Percentiles rank a stretch among this genome's conserved stretches.
These are phyloP conservation scores for Cordilura impudica DNA, from an alignment of 2,888 invertebrate species.

Conservation along the genomic window DNA sequence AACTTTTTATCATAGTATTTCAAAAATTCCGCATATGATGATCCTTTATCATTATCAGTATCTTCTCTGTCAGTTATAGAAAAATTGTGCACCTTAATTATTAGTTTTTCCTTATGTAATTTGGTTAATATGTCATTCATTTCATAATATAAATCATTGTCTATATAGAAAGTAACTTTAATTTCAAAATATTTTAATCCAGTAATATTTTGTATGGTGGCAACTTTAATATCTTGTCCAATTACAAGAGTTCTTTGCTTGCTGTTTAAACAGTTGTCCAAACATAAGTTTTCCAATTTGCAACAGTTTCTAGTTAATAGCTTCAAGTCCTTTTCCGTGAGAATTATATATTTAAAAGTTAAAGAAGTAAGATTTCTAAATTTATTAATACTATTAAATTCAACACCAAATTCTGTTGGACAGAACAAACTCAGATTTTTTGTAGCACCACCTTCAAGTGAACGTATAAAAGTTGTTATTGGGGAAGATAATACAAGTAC, in stretches of 20 bases:
- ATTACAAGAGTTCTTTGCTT: constrained; percentile 30
- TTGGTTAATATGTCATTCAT: constrained; percentile 20
- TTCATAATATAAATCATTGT: constrained; percentile 47
- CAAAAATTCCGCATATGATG: not conserved
- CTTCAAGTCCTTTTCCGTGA: constrained; percentile 33
- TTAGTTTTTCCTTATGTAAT: constrained; percentile 16
- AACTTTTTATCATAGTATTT: not conserved
- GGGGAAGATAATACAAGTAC: constrained; percentile 24
- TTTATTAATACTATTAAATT: constrained; percentile 16
- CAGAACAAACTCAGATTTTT: not conserved
- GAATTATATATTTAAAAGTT: constrained; percentile 24
- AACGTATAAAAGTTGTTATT: not conserved
- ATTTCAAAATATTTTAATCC: constrained; percentile 32
- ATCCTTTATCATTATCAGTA: not conserved
- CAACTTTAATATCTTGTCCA: constrained; percentile 31
- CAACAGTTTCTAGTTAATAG: constrained; percentile 18
- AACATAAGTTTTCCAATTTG: constrained; percentile 32
- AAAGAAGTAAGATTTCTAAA: constrained; percentile 35
- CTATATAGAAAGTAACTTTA: constrained; percentile 4
- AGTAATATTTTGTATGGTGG: constrained; percentile 27
- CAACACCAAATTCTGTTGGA: constrained; percentile 17
- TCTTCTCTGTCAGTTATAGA: constrained; percentile 27
- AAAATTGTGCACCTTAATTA: constrained; percentile 37
- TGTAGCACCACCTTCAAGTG: not conserved
- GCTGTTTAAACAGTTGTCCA: constrained; percentile 42